phyloP scores from a whole-genome alignment of 2,797 vertebrate species.

The Botia almorhae region DNA sequence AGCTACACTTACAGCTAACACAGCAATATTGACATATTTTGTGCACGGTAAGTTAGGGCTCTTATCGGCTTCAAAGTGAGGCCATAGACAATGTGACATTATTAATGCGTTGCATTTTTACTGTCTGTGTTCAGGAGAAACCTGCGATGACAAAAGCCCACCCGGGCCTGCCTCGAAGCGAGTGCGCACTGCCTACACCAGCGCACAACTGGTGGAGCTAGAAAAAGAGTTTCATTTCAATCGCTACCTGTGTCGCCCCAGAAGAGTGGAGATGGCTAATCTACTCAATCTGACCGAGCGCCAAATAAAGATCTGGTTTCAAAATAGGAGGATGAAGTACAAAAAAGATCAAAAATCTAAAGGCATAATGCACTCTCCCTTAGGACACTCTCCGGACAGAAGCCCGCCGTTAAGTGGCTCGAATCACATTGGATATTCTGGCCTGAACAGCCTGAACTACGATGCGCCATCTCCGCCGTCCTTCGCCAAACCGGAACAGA shows the following conservation, averaged over 20 bases:
- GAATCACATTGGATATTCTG: slow-evolving; percentile 92
- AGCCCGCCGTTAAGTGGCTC: slow-evolving; percentile 93
- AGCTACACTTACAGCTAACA: neutral
- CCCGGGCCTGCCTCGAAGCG: slow-evolving; percentile 95
- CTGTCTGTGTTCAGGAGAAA: slow-evolving; percentile 83
- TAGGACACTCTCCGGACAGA: slow-evolving; percentile 96
- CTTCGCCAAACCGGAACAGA: slow-evolving; percentile 97
- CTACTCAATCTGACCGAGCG: slow-evolving; percentile 96
- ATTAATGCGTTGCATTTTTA: slow-evolving; percentile 27
- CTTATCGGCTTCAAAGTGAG: slow-evolving; percentile 5
- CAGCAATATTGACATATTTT: neutral
- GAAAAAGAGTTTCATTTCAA: slow-evolving; percentile 99
- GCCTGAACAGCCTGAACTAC: slow-evolving; percentile 91
- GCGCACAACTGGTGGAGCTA: slow-evolving; percentile 95
- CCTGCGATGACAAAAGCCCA: slow-evolving; percentile 96
- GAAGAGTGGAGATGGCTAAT: slow-evolving; percentile 98
- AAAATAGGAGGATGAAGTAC: slow-evolving; percentile 98
- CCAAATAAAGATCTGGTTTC: slow-evolving; percentile 99
- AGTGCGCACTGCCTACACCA: slow-evolving; percentile 97
- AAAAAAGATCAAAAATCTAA: slow-evolving; percentile 99
- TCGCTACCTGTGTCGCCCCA: slow-evolving; percentile 95
- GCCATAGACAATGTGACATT: slow-evolving; percentile 2
- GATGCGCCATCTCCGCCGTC: slow-evolving; percentile 95
- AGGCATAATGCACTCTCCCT: slow-evolving; percentile 95
- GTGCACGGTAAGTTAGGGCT: slow-evolving; percentile 3